Evolutionary conservation across 1,140 invertebrate genomes (phyloP).

Genomic region (Sminthurinus signatus): DNA sequence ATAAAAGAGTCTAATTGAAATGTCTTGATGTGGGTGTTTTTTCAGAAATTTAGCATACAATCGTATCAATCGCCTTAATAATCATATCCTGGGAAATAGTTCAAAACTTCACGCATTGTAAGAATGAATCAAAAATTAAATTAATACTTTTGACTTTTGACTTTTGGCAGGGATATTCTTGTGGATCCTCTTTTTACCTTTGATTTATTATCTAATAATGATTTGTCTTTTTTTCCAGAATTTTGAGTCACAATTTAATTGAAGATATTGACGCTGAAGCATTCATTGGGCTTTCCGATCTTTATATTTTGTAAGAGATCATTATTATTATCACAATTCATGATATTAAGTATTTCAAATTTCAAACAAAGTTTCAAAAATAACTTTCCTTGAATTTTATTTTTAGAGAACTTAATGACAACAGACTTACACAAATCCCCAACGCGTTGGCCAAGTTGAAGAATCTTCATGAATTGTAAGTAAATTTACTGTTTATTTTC

Average conservation of each 20-base stretch:
- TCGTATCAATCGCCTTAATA: slow-evolving; percentile 25
- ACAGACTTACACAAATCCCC: slow-evolving; percentile 60
- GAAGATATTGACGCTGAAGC: slow-evolving; percentile 57
- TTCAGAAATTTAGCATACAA: slow-evolving; percentile 39
- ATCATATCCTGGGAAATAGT: slow-evolving; percentile 18
- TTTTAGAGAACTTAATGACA: slow-evolving; percentile 66
- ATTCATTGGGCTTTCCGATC: slow-evolving; percentile 57
- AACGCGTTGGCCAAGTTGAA: slow-evolving; percentile 56
- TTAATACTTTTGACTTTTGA: too few relatives aligned
- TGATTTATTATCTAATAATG: slow-evolving; percentile 43
- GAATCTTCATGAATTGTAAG: slow-evolving; percentile 65
- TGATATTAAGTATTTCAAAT: slow-evolving; percentile 1
- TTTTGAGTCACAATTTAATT: slow-evolving; percentile 61
- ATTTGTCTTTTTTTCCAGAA: slow-evolving; percentile 53
- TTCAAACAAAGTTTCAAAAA: neutral
- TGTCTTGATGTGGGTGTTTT: too few relatives aligned
- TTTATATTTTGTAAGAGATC: slow-evolving; percentile 63
- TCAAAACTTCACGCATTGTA: slow-evolving; percentile 57
- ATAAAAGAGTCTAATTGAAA: too few relatives aligned
- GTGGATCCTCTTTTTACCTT: too few relatives aligned
- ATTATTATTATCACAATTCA: too few relatives aligned
- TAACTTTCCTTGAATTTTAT: slow-evolving; percentile 42
- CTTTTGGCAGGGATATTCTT: too few relatives aligned
- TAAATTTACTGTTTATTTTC: slow-evolving; percentile 44
- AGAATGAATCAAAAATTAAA: too few relatives aligned